Evolutionary conservation across 2,113 vertebrate species (phyloP).

Genomic region (Lathamus discolor): DNA sequence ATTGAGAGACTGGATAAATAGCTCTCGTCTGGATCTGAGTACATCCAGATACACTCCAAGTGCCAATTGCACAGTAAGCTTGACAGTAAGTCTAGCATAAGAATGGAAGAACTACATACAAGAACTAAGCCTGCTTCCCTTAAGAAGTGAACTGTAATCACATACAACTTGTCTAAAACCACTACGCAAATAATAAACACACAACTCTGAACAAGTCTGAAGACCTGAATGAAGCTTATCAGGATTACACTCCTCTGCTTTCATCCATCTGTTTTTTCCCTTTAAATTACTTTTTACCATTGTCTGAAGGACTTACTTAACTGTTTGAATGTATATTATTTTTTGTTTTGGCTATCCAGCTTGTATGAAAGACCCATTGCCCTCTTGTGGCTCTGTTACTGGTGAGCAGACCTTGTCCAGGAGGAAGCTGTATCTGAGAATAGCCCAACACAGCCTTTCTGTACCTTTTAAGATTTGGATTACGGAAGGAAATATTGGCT

Average conservation of each 20-base stretch:
- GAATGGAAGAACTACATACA: neutral
- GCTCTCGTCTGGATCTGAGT: neutral
- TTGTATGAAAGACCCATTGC: slow-evolving; percentile 14
- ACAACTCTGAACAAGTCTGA: neutral
- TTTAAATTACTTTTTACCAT: neutral
- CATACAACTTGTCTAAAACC: neutral
- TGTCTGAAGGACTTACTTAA: neutral
- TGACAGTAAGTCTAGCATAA: slow-evolving; percentile 9
- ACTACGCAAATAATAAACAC: slow-evolving; percentile 4
- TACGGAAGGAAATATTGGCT: neutral
- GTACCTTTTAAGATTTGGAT: neutral
- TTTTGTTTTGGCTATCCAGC: neutral
- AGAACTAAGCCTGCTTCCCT: neutral
- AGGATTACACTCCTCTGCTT: neutral
- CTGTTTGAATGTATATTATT: neutral
- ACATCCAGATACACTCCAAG: neutral
- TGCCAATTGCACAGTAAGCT: neutral
- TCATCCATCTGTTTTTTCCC: neutral
- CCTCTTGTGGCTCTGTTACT: neutral
- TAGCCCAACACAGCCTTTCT: neutral
- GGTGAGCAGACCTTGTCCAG: neutral
- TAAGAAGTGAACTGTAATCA: neutral
- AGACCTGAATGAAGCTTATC: neutral
- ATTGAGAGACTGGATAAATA: neutral
- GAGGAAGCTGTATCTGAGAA: neutral